These are phyloP conservation scores for Theristicus caerulescens DNA, from an alignment of 2,113 vertebrate genomes.

Conservation along the genomic window DNA sequence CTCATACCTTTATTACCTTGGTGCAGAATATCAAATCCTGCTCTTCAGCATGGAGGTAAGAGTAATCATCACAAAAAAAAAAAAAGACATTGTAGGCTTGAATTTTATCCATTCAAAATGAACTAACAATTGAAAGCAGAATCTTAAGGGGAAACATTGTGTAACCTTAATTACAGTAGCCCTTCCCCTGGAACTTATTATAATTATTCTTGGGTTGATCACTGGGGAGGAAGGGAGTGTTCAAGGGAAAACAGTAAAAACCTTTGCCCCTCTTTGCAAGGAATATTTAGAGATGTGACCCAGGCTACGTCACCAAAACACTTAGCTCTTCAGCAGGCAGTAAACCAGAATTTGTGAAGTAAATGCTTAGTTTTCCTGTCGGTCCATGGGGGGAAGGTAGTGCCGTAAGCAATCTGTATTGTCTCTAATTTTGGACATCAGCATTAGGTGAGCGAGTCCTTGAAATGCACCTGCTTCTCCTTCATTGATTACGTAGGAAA, in stretches of 20 bases:
- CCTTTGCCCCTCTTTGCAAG: not conserved
- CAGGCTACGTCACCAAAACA: fast-evolving
- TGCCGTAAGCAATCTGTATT: not conserved
- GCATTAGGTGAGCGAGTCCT: not conserved
- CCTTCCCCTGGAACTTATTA: not conserved
- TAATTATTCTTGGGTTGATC: not conserved
- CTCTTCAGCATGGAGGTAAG: not conserved
- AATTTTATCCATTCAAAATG: not conserved
- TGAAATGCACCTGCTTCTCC: not conserved
- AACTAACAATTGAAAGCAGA: not conserved
- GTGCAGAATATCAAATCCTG: not conserved
- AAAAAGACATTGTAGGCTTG: not conserved
- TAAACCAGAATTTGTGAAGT: not conserved
- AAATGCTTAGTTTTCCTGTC: not conserved
- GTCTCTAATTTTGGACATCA: not conserved
- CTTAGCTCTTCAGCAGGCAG: not conserved
- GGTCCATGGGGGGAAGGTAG: not conserved
- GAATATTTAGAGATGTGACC: not conserved
- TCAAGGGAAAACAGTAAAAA: not conserved
- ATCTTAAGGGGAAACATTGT: not conserved
- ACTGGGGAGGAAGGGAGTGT: not conserved
- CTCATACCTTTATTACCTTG: not conserved
- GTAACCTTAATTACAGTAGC: not conserved
- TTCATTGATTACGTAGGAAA: not conserved
- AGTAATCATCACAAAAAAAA: not conserved